Evolutionary conservation across 1,140 invertebrate genomes (phyloP).

Genomic region (Cotesia vestalis): DNA sequence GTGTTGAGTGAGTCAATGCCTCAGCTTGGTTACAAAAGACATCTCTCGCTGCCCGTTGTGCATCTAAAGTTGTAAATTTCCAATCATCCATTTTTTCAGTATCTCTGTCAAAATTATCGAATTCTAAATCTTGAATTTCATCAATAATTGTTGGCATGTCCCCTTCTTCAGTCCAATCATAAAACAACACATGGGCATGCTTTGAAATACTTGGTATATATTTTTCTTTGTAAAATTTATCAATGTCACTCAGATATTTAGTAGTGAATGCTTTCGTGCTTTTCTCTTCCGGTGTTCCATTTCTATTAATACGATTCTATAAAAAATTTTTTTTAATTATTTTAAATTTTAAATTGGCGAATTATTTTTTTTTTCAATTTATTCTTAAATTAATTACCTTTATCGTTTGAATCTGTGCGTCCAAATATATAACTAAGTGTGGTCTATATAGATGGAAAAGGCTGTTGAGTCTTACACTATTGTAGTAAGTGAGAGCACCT

Average conservation of each 20-base stretch:
- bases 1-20: constrained; percentile 68
- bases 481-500: constrained; percentile 71
- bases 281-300: constrained; percentile 72
- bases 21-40: constrained; percentile 71
- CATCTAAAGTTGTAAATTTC: constrained; percentile 70
- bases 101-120: constrained; percentile 70
- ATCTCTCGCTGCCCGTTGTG: constrained; percentile 70
- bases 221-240: constrained; percentile 79
- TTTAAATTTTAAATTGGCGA: constrained; percentile 21
- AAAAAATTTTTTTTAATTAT: constrained; percentile 34
- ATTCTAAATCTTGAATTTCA: constrained; percentile 86
- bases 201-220: constrained; percentile 77
- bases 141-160: constrained; percentile 85
- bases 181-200: constrained; percentile 81
- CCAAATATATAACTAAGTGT: constrained; percentile 90
- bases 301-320: constrained; percentile 73
- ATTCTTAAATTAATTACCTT: constrained; percentile 59
- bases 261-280: constrained; percentile 75
- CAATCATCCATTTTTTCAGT: constrained; percentile 79
- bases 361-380: no score
- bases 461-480: constrained; percentile 70
- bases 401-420: constrained; percentile 76
- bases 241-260: constrained; percentile 77
- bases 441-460: constrained; percentile 78
- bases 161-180: constrained; percentile 85